Conservation (phyloP, 2,888 invertebrate genomes). For the Eristalis tenax region DNA sequence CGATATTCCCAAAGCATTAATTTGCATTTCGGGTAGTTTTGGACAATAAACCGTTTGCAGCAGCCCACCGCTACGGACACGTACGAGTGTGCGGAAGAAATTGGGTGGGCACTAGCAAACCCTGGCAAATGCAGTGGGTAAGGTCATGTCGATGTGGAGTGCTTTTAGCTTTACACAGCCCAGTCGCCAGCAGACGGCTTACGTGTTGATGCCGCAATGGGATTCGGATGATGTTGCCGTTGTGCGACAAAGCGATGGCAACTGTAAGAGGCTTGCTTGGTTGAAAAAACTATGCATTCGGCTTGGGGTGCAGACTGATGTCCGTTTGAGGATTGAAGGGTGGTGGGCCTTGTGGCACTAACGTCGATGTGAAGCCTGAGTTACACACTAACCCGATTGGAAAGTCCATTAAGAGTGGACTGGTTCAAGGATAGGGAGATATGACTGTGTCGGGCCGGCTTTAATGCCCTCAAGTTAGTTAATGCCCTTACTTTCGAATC, state of each 20-base stretch:
- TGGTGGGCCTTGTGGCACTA: background rate
- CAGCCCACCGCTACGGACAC: background rate
- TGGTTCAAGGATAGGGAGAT: background rate
- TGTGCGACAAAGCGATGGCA: background rate
- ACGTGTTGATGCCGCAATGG: background rate
- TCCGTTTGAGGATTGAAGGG: background rate
- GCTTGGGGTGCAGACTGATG: background rate
- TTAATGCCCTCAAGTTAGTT: too few relatives aligned
- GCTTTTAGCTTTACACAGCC: background rate
- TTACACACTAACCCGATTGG: too few relatives aligned
- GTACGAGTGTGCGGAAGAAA: background rate
- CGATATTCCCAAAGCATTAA: slow-evolving; percentile 38
- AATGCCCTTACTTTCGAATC: too few relatives aligned
- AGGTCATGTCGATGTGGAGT: background rate
- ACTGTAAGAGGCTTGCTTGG: background rate
- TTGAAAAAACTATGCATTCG: background rate
- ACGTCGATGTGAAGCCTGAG: background rate
- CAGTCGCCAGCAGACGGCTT: background rate
- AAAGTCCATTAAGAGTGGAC: too few relatives aligned
- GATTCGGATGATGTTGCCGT: background rate
- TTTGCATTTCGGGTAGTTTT: slow-evolving; percentile 11
- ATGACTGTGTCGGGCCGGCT: too few relatives aligned
- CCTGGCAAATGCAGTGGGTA: background rate
- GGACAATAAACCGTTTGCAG: background rate
- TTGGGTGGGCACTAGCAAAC: background rate